Base-by-base conservation (phyloP, 2,888 invertebrate species). In the Danaus chrysippus region DNA sequence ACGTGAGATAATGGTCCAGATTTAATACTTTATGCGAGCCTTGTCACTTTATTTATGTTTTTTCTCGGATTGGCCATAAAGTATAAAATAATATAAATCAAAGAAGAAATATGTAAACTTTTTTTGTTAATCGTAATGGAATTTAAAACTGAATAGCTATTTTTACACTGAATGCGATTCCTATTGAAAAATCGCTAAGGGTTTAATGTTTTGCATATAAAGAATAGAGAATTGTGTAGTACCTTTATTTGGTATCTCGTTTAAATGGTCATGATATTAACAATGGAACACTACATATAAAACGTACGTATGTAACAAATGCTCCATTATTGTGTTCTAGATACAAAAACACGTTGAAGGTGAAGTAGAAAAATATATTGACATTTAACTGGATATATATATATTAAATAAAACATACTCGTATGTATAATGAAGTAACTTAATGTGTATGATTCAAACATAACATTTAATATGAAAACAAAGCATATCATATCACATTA, bases 401-500 rank as follows among this genome's bases (percentile, higher is more conserved):
- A 23, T 23, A 3, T 23, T 13, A 5, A 49, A 15, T 49, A 15
- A 15, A 10, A 15, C 10, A 13, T 13, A 13, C 15, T 44, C 11
- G 12, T 12, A 46, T n/a, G 42, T 17, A 41, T 59, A 53, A 19
- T 43, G 12, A 53, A 42, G 34, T 15, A 54, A n/a, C 34, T 8
- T 6, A 13, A 42, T 42, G 34, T 19, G 57, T 10, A 58, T 57
- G 17, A 15, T 49, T 42, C 53, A 11, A 34, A 34, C 42, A 54
- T 56, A 63, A 66, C 61, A 66, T 66, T 66, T 63, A 66, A 52
- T 55, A 44, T 59, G 63, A 66, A 61, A 61, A 59, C 44, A 42
- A 53, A 56, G 58, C 62, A 65, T 71, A 70, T 61, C 68, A 64
- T 67, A 76, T 71, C 69, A 76, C 81, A 80, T 82, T 81, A 80